These are phyloP conservation scores for Brachionus rubens DNA, from an alignment of 1,140 invertebrate species.

Conservation along the genomic window DNA sequence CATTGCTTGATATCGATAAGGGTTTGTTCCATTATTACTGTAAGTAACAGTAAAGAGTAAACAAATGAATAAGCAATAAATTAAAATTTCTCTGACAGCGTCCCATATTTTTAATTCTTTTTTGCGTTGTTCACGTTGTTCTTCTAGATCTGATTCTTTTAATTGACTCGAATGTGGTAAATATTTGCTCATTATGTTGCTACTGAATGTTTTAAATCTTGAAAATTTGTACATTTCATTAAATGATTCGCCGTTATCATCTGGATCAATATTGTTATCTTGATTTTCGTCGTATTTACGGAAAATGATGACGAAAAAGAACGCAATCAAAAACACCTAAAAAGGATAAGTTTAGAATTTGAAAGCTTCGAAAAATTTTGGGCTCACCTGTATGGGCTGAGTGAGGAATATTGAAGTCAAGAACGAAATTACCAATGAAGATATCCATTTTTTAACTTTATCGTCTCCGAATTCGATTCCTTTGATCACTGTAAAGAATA, in stretches of 20 bases:
- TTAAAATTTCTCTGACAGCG: too few species aligned
- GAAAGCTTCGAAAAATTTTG: too few species aligned
- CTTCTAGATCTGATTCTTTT: too few species aligned
- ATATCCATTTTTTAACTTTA: slow-evolving; percentile 38
- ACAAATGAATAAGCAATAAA: too few species aligned
- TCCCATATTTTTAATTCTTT: too few species aligned
- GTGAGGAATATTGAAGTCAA: slow-evolving; percentile 30
- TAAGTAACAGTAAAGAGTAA: too few species aligned
- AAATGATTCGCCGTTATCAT: slow-evolving; percentile 54
- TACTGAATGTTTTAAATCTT: slow-evolving; percentile 57
- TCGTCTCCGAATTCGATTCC: slow-evolving; percentile 41
- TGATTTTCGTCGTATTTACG: slow-evolving; percentile 61
- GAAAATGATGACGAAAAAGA: slow-evolving; percentile 62
- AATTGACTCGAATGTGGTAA: slow-evolving; percentile 49
- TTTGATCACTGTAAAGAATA: slow-evolving; percentile 20
- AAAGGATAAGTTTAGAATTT: slow-evolving; percentile 65
- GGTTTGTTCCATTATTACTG: too few species aligned
- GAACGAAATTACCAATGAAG: slow-evolving; percentile 23
- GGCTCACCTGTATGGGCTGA: too few species aligned
- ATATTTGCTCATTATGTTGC: slow-evolving; percentile 50
- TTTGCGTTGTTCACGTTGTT: too few species aligned
- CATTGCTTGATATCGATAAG: too few species aligned
- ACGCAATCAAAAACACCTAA: slow-evolving; percentile 62
- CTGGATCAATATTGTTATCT: slow-evolving; percentile 52
- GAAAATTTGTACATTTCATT: slow-evolving; percentile 56